A percentile compares a stretch with the other conserved stretches of the same genome.
phyloP scores from a whole-genome alignment of 2,113 vertebrate genomes.

The Ginglymostoma cirratum region DNA sequence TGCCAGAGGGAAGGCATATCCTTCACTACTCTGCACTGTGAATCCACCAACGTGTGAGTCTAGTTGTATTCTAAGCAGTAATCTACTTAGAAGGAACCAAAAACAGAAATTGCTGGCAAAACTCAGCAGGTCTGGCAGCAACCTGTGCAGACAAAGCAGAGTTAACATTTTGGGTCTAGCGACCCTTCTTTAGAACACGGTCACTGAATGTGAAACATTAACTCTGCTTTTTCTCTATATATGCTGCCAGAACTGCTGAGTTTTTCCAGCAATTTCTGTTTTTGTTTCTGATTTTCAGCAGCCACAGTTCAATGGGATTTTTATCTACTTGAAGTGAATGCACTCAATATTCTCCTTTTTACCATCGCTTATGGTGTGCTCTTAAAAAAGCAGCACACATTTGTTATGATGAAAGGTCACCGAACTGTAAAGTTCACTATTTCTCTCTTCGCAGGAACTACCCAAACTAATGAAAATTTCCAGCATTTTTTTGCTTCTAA shows the following conservation, averaged over 20 bases:
- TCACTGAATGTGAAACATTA: too few relatives aligned
- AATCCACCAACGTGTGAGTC: background rate
- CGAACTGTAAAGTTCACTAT: background rate
- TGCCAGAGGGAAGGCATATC: background rate
- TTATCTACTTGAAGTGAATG: background rate
- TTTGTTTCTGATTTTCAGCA: too few relatives aligned
- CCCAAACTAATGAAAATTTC: background rate
- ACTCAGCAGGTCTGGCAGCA: too few relatives aligned
- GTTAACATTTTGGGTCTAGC: too few relatives aligned
- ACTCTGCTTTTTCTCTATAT: too few relatives aligned
- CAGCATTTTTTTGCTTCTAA: background rate
- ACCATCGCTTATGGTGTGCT: background rate
- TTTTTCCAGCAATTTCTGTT: too few relatives aligned
- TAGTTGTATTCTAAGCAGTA: background rate
- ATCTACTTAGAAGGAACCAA: background rate
- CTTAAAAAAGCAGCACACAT: background rate
- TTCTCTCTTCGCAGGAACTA: background rate
- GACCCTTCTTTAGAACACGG: too few relatives aligned
- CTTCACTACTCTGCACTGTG: background rate
- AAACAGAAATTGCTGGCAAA: too few relatives aligned
- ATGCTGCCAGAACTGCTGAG: too few relatives aligned
- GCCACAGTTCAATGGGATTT: too few relatives aligned
- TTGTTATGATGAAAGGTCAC: background rate
- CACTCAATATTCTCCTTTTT: background rate
- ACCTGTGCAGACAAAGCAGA: too few relatives aligned